Conservation (phyloP, 2,888 invertebrate genomes). For the Eristalinus aeneus region DNA sequence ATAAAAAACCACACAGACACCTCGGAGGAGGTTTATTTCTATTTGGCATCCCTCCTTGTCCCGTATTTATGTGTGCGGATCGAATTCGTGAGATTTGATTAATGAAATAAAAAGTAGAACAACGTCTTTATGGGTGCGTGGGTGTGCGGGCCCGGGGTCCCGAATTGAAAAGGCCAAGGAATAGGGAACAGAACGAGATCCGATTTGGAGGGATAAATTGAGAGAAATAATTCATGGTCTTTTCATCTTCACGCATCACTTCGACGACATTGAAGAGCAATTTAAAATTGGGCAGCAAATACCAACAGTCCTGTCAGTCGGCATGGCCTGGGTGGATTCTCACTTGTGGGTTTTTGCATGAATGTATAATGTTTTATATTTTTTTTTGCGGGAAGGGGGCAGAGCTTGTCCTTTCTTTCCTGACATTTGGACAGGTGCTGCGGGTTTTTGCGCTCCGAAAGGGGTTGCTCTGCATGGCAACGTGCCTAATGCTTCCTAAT, state of each 20-base stretch:
- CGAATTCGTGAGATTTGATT: conserved; percentile 58
- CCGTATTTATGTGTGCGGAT: conserved; percentile 25
- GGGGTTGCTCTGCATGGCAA: too few relatives aligned
- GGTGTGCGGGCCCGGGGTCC: not conserved
- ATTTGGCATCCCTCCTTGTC: not conserved
- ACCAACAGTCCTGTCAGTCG: not conserved
- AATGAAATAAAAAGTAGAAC: conserved; percentile 48
- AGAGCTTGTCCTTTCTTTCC: too few relatives aligned
- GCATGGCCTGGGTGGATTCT: not conserved
- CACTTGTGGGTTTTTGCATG: not conserved
- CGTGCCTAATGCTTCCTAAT: too few relatives aligned
- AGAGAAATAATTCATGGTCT: conserved; percentile 49
- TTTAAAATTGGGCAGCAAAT: conserved; percentile 36
- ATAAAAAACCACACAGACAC: conserved; percentile 41
- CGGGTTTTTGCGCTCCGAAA: too few relatives aligned
- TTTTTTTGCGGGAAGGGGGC: too few relatives aligned
- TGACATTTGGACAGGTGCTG: too few relatives aligned
- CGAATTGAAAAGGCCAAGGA: not conserved
- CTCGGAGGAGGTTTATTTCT: conserved; percentile 36
- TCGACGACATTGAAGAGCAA: conserved; percentile 38
- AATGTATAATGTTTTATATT: not conserved
- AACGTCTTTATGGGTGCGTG: conserved; percentile 12
- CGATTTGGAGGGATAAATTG: conserved; percentile 52
- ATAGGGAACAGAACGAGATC: conserved; percentile 37
- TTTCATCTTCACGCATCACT: conserved; percentile 39